A percentile compares a stretch with the other conserved stretches of the same genome.
These are phyloP conservation scores for Neosilurus hyrtlii DNA, from an alignment of 2,797 vertebrate species.

Conservation along the genomic window DNA sequence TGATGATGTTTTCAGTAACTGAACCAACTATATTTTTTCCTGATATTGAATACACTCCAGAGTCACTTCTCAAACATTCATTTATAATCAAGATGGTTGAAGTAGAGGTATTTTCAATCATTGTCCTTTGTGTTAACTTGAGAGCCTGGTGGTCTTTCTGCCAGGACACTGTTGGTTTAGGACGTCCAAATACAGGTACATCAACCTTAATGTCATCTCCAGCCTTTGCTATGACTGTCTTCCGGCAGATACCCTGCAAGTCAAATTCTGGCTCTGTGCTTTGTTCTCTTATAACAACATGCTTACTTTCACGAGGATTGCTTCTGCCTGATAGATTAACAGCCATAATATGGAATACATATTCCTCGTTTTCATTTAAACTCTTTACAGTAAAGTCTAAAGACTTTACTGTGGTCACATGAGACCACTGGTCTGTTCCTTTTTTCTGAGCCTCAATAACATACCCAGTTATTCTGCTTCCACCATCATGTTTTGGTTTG, in stretches of 20 bases:
- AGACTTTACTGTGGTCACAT: constrained; percentile 87
- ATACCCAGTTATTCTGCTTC: constrained; percentile 94
- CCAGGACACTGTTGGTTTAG: constrained; percentile 91
- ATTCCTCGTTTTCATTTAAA: constrained; percentile 95
- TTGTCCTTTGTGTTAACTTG: constrained; percentile 88
- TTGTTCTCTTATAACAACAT: constrained; percentile 87
- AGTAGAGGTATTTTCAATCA: constrained; percentile 84
- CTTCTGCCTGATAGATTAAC: constrained; percentile 94
- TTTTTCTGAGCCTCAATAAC: constrained; percentile 96
- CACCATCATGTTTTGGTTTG: constrained; percentile 94
- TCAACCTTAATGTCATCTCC: constrained; percentile 97
- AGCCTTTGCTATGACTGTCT: constrained; percentile 88
- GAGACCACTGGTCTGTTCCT: constrained; percentile 91
- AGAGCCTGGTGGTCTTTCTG: constrained; percentile 85
- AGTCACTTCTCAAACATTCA: constrained; percentile 87
- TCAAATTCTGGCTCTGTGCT: constrained; percentile 91
- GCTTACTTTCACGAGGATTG: constrained; percentile 86
- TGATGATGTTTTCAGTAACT: constrained; percentile 84
- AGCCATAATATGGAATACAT: constrained; percentile 94
- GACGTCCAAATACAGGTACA: constrained; percentile 93
- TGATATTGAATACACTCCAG: constrained; percentile 85
- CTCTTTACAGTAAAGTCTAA: constrained; percentile 89
- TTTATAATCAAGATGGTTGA: constrained; percentile 87
- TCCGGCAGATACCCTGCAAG: constrained; percentile 88
- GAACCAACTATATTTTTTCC: constrained; percentile 93